Evolutionary conservation across 1,140 invertebrate species (phyloP), one percentile per base, ranked within the genome.

Genomic region (Heliconius eleuchia): DNA sequence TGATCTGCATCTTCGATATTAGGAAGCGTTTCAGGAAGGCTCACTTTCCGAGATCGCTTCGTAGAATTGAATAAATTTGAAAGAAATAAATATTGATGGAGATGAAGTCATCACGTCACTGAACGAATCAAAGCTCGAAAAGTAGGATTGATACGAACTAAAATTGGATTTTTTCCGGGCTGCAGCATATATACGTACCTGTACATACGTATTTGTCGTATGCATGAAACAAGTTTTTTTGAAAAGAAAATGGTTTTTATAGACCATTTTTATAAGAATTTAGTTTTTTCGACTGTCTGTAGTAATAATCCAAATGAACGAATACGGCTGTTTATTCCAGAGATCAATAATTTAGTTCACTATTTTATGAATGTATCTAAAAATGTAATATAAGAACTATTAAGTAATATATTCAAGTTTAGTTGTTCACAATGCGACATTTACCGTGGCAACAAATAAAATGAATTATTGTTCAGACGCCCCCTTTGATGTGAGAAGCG

Each of bases 1-100:
- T 66, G 60, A 66, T 66, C 60, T 66, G 60, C 60, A 66, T 66
- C 60, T 66, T 66, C 27, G n/a, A 66, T 66, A 66, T 66, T 82
- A 88, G 85, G 87, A 89, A 89, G 80, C 84, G 83, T 88, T 83
- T 83, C 82, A 77, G 80, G 60, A 66, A 66, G 27, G 60, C 60
- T 66, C 60, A 66, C 60, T 66, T 30, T 30, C 60, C 60, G 60
- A 66, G 82, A 81, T 87, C 83, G 84, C 76, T 87, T 76, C 83
- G 77, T 82, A 82, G 86, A 89, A 91, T 91, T 90, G 91, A 91
- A 92, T 91, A 92, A 90, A 92, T 92, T 92, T 91, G 90, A 91
- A 90, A 89, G 83, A 82, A 77, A 74, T 74, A 60, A 50, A 42
- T 66, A 66, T 73, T 66, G 55, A 39, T 73, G 50, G 71, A 78